Base-by-base conservation (phyloP, 2,888 invertebrate species). In the Aphelenchoides bicaudatus region DNA sequence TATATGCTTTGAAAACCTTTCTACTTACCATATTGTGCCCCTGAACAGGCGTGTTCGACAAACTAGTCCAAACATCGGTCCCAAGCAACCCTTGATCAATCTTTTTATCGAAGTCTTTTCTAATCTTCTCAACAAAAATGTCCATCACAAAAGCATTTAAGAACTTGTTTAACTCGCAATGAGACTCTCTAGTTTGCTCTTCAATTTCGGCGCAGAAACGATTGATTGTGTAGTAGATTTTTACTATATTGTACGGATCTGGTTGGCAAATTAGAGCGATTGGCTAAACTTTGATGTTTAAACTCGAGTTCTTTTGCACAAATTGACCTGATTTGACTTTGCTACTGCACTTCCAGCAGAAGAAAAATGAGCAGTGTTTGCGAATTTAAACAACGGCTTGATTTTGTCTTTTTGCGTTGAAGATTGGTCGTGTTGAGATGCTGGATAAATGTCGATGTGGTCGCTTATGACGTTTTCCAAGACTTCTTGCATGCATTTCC, bases 191-290 rank as follows among this genome's bases (percentile, higher is more conserved):
- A 37, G 59, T 56, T 29, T 61, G 49, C 43, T 61, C 63, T 80
- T 92, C 91, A 63, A 92, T 87, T 80, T 91, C 88, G 56, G 87
- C 86, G 64, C 90, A 87, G 70, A 92, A 89, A 60, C 85, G 85
- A 83, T 88, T 87, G 59, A 93, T 83, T 1, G 90, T 87, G 46
- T 88, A 87, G 81, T 89, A 89, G 58, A 90, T 86, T 28, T 87
- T 86, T 78, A 81, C 80, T 47, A 84, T 81, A 66, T 84, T 84
- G 68, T 79, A 80, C 3, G 86, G 84, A 68, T 78, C 78, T 3
- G 83, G 82, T 56, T 80, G 79, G 66, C 91, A 89, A 53, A 93
- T 68, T 1, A 73, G 65, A 2, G 65, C 56, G 39, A 67, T 60
- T 51, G 64, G 62, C 72, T 75, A 61, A 46, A 71, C 23, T 38